Conservation (phyloP, 2,888 invertebrate species). For the Drosophila pseudotalamancana region DNA sequence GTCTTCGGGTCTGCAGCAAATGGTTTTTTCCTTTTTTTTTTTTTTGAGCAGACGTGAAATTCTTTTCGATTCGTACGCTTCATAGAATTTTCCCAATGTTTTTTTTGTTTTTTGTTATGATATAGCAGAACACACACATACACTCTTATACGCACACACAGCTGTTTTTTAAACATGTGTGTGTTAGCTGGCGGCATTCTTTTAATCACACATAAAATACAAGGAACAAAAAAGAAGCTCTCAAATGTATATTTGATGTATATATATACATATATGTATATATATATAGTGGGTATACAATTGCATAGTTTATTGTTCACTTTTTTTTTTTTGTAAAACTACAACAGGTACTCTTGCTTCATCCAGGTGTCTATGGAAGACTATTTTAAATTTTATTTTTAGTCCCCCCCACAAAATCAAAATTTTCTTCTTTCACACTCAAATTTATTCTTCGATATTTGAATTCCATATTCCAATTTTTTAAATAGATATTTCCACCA, state of each 20-base stretch:
- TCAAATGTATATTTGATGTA: too few relatives aligned
- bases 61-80: conserved; percentile 25
- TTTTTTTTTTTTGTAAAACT: too few relatives aligned
- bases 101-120: conserved; percentile 32
- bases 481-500: too few relatives aligned
- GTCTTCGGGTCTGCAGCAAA: conserved; percentile 39
- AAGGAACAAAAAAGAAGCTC: conserved; percentile 3
- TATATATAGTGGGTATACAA: background rate
- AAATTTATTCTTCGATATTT: too few relatives aligned
- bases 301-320: too few relatives aligned
- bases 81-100: conserved; percentile 30
- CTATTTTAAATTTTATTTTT: conserved; percentile 9
- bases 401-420: too few relatives aligned
- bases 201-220: conserved; percentile 46
- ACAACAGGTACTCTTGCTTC: conserved; percentile 9
- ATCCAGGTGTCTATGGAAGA: conserved; percentile 10
- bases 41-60: conserved; percentile 39
- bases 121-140: conserved; percentile 7
- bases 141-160: background rate
- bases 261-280: background rate
- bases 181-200: conserved; percentile 58
- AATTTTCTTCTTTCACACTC: too few relatives aligned
- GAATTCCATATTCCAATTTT: too few relatives aligned
- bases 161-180: too few relatives aligned
- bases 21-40: too few relatives aligned